Percentiles rank a stretch among this genome's conserved stretches.
These are phyloP conservation scores for Nothobranchius kuhntae DNA, from an alignment of 2,113 vertebrate genomes.

Conservation along the genomic window DNA sequence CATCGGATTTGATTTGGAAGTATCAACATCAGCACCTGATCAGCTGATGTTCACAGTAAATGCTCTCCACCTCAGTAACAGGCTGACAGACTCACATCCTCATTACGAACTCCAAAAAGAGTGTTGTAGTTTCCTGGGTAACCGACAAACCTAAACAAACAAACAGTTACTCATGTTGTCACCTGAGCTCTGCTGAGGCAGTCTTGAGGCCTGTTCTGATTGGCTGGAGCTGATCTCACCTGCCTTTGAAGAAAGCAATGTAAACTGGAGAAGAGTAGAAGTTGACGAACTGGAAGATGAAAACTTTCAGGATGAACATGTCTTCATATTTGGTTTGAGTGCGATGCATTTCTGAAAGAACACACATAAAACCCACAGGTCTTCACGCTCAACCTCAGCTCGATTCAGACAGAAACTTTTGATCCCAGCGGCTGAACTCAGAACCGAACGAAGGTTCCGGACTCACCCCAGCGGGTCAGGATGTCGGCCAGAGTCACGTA, in stretches of 20 bases:
- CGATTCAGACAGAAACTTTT: no score
- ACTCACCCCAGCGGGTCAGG: constrained; percentile 83
- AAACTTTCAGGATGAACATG: constrained; percentile 85
- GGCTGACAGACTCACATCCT: constrained; percentile 77
- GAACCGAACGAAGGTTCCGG: background rate
- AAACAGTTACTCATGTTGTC: no score
- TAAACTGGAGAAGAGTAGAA: constrained; percentile 85
- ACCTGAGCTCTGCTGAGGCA: no score
- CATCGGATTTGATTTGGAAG: no score
- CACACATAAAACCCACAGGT: background rate
- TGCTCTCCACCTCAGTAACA: no score
- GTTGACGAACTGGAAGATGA: constrained; percentile 86
- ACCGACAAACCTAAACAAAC: constrained; percentile 75
- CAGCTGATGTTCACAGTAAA: no score
- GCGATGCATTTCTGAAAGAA: constrained; percentile 82
- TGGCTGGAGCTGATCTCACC: constrained; percentile 52
- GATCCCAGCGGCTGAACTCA: background rate
- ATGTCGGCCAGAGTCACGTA: constrained; percentile 74
- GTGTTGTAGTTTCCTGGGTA: constrained; percentile 80
- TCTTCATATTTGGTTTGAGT: constrained; percentile 84
- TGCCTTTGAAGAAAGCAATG: constrained; percentile 86
- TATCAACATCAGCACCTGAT: no score
- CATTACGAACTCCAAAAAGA: constrained; percentile 79
- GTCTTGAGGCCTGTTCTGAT: no score
- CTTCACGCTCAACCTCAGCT: no score